Conservation (phyloP, 1,140 invertebrate genomes). For the Drosophila funebris region DNA sequence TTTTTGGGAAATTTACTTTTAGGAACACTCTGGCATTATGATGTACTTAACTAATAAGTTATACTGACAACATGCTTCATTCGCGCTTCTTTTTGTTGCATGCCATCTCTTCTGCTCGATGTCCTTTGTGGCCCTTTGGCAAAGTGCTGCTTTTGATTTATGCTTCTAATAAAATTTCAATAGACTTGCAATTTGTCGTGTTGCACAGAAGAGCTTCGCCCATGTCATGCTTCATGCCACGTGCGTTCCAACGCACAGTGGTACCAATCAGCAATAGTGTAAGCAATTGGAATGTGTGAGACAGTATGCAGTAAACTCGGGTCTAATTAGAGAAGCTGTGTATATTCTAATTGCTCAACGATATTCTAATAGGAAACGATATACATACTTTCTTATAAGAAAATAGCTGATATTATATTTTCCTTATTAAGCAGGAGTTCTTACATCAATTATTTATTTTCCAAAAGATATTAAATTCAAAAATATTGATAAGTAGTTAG, state of each 20-base stretch:
- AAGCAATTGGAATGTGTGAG: background rate
- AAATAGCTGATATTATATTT: too few relatives aligned
- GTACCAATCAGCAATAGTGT: background rate
- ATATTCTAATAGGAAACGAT: too few relatives aligned
- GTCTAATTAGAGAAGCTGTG: background rate
- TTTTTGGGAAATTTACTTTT: background rate
- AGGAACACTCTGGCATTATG: constrained; percentile 7
- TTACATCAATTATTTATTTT: too few relatives aligned
- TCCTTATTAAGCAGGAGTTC: too few relatives aligned
- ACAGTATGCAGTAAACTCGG: background rate
- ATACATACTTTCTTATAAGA: too few relatives aligned
- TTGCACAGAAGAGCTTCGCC: constrained; percentile 41
- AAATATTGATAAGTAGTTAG: too few relatives aligned
- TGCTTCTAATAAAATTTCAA: constrained; percentile 81
- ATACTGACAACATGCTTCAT: constrained; percentile 20
- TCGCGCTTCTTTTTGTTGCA: constrained; percentile 27
- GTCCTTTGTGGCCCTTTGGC: constrained; percentile 11
- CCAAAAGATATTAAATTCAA: too few relatives aligned
- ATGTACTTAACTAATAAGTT: background rate
- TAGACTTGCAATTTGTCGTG: constrained; percentile 79
- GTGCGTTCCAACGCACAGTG: constrained; percentile 54
- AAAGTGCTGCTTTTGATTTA: constrained; percentile 70
- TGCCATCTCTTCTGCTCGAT: constrained; percentile 31
- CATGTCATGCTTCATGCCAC: constrained; percentile 45
- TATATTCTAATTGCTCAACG: too few relatives aligned